A percentile compares a stretch with the other conserved stretches of the same genome.
These are phyloP conservation scores for Synanceia verrucosa DNA, from an alignment of 2,797 vertebrate genomes.

Conservation along the genomic window DNA sequence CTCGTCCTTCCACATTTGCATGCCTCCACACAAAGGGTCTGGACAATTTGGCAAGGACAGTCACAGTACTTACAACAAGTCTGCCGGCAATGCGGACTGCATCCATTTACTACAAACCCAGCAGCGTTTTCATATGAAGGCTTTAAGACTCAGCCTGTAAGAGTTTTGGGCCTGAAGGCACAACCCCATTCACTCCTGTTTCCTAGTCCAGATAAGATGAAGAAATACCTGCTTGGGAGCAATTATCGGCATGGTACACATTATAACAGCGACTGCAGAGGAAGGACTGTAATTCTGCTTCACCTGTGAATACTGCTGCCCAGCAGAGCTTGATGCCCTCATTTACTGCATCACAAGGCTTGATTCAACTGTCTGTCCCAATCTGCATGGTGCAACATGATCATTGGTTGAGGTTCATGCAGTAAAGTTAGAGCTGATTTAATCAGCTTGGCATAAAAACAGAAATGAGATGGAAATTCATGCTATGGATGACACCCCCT, in stretches of 20 bases:
- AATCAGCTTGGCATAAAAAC: background rate
- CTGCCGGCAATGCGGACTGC: constrained; percentile 13
- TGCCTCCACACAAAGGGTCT: constrained; percentile 46
- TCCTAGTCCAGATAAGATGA: constrained; percentile 40
- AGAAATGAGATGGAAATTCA: background rate
- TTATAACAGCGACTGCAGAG: constrained; percentile 32
- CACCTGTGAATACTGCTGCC: constrained; percentile 43
- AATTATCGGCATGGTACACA: constrained; percentile 44
- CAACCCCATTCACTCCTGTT: constrained; percentile 42
- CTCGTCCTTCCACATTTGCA: constrained; percentile 53
- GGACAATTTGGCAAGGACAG: constrained; percentile 47
- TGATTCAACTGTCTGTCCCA: constrained; percentile 26
- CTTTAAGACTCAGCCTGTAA: constrained; percentile 38
- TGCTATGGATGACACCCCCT: background rate
- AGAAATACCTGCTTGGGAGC: constrained; percentile 52
- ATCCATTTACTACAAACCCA: constrained; percentile 31
- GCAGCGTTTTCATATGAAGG: constrained; percentile 44
- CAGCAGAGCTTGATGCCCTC: constrained; percentile 37
- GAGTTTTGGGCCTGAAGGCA: constrained; percentile 22
- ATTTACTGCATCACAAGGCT: constrained; percentile 45
- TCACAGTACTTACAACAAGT: constrained; percentile 30
- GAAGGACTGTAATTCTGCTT: constrained; percentile 42
- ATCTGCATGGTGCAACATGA: constrained; percentile 27
- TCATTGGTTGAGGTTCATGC: background rate
- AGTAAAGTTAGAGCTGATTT: background rate